Base-by-base conservation (phyloP, 2,113 vertebrate species). In the Silurus asotus region DNA sequence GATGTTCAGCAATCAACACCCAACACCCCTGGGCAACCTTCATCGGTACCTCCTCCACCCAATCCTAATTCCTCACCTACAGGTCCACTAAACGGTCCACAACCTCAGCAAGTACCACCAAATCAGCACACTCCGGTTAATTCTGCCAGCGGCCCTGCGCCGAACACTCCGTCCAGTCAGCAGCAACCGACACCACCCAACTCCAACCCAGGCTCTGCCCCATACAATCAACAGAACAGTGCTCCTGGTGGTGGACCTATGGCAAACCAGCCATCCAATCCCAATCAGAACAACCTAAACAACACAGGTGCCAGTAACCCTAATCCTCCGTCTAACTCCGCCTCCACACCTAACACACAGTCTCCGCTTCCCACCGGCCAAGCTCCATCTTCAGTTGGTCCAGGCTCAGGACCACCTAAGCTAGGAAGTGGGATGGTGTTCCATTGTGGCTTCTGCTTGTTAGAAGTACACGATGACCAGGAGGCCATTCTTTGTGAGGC, bases 401-500 rank as follows among this genome's bases (percentile, higher is more conserved):
- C 94, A 0, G 94, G 93, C 2, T 90, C 94, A 0, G 94, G 93
- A 8, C 94, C 94, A 0, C 95, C 94, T 6, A 95, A 95, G 82
- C 90, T 0, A 87, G 72, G 92, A 80, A 96, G 93, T 86, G 97
- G 93, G 89, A 93, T 98, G 85, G 97, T 98, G 23, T 99, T 97
- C 74, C 98, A 97, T 0, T 99, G 98, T 0, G 98, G 98, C 17
- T 96, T 96, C 20, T 99, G 98, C 77, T 92, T 97, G 88, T 97
- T 95, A 0, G 98, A 99, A 90, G 98, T 99, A 14, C 97, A 98
- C 0, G 97, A 99, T 0, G 98, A 99, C 93, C 98, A 99, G 91
- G 98, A 99, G 0, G 98, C 98, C 92, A 99, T 99, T 82, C 90
- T 99, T 84, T 99, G 98, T 0, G 98, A 99, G 91, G 98, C 97